phyloP scores from a whole-genome alignment of 2,888 invertebrate species.

The Eilema sororculum region DNA sequence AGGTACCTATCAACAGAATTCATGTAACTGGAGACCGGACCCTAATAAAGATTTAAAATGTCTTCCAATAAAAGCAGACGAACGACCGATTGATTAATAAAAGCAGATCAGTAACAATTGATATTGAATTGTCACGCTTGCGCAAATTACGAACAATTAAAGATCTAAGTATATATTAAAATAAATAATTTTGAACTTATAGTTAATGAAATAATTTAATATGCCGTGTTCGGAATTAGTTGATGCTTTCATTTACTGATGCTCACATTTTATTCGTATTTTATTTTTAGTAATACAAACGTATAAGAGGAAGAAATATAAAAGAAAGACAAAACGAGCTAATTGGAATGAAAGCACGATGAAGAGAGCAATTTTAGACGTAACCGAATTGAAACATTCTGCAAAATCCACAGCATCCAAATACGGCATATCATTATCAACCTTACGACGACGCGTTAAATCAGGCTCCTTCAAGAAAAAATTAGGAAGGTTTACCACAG shows the following conservation, averaged over 20 bases:
- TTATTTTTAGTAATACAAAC: neutral
- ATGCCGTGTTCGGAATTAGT: no score
- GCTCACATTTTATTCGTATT: neutral
- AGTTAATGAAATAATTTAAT: constrained; percentile 18
- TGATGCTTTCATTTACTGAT: no score
- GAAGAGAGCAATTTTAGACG: neutral
- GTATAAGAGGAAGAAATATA: neutral
- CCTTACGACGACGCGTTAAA: neutral
- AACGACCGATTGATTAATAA: constrained; percentile 55
- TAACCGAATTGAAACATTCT: neutral
- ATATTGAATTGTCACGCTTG: constrained; percentile 44
- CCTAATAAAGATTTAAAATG: constrained; percentile 30
- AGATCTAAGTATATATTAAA: constrained; percentile 9
- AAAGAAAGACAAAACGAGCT: neutral
- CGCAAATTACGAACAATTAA: constrained; percentile 43
- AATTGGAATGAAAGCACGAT: neutral
- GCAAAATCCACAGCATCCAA: neutral
- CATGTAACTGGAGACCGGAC: constrained; percentile 6
- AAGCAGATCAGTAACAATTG: constrained; percentile 58
- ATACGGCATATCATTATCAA: neutral
- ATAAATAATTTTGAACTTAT: constrained; percentile 30
- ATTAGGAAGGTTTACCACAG: constrained; percentile 1
- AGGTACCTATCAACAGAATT: neutral
- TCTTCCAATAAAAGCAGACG: constrained; percentile 43
- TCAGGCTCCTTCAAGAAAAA: neutral